A percentile compares a stretch with the other conserved stretches of the same genome.
Conservation (phyloP, 1,140 invertebrate genomes). For the Listronotus oregonensis region DNA sequence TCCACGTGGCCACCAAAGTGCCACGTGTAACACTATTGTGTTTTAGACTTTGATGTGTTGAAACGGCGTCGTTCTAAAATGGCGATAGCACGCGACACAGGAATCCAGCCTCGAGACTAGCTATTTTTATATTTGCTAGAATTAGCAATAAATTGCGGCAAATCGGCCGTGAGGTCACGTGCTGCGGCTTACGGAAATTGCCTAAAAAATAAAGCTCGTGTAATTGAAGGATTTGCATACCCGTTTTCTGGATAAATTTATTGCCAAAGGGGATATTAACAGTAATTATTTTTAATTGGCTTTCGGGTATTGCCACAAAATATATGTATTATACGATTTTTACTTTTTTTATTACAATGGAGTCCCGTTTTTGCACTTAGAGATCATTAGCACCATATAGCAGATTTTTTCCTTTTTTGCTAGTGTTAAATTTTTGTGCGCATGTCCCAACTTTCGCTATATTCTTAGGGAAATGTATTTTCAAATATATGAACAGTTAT, state of each 20-base stretch:
- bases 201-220: constrained; percentile 25
- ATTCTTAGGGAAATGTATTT: too few species aligned
- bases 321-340: too few species aligned
- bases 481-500: too few species aligned
- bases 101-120: constrained; percentile 28
- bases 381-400: too few species aligned
- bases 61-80: constrained; percentile 44
- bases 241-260: constrained; percentile 14
- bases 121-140: constrained; percentile 50
- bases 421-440: too few species aligned
- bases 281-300: too few species aligned
- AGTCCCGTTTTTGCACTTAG: too few species aligned
- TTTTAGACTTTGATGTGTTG: constrained; percentile 47
- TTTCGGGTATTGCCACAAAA: too few species aligned
- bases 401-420: too few species aligned
- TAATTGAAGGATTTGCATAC: constrained; percentile 42
- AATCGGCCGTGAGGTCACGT: constrained; percentile 49
- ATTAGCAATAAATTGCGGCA: constrained; percentile 52
- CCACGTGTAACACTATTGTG: constrained; percentile 46
- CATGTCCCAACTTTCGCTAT: too few species aligned
- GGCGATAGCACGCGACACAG: constrained; percentile 21
- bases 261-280: neutral
- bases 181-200: constrained; percentile 46
- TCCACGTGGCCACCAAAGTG: constrained; percentile 48
- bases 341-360: too few species aligned